Evolutionary conservation across 2,888 invertebrate genomes (phyloP).

Genomic region (Microchrysa polita): DNA sequence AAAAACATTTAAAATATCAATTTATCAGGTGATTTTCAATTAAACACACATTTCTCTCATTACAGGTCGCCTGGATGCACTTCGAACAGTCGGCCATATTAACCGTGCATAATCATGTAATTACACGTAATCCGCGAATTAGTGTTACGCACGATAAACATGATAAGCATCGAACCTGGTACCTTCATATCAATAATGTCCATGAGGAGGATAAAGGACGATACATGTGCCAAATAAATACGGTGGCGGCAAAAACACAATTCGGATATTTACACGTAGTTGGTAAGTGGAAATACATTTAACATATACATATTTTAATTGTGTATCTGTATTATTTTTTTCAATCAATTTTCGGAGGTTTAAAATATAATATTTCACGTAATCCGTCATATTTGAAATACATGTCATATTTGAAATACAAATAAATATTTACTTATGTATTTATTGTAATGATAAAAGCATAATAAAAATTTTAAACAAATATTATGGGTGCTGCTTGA

Average conservation of each 20-base stretch:
- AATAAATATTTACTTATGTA: no score
- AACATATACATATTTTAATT: no score
- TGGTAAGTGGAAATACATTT: constrained; percentile 82
- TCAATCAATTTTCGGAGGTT: no score
- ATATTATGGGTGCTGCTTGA: no score
- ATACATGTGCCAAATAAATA: constrained; percentile 95
- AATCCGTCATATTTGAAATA: no score
- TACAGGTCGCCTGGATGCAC: constrained; percentile 95
- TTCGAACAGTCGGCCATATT: constrained; percentile 93
- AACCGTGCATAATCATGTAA: constrained; percentile 93
- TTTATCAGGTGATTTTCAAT: no score
- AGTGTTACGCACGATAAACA: constrained; percentile 89
- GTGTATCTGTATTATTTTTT: no score
- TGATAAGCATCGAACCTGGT: constrained; percentile 88
- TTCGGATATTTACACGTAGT: constrained; percentile 92
- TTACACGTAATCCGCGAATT: constrained; percentile 90
- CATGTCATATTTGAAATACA: no score
- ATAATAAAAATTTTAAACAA: no score
- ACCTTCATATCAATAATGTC: constrained; percentile 89
- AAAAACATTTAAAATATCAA: no score
- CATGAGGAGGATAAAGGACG: constrained; percentile 91
- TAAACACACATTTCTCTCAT: constrained; percentile 50
- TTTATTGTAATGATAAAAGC: no score
- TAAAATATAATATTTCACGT: no score
- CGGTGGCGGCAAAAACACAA: constrained; percentile 90